These are phyloP conservation scores for Philhelius pedissequus DNA, from an alignment of 2,888 invertebrate genomes.

Conservation along the genomic window DNA sequence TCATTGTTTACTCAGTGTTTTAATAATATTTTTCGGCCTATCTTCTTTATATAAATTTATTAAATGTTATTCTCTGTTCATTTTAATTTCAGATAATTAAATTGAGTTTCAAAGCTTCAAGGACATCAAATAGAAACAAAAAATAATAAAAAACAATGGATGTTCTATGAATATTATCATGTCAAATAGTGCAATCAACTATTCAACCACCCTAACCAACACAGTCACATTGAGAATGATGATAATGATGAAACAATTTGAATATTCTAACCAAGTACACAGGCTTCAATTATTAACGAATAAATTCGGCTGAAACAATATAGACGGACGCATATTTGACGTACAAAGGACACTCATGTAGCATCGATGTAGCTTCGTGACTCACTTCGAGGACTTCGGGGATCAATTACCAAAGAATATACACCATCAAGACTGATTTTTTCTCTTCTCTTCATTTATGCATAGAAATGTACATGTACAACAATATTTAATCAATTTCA, in stretches of 20 bases:
- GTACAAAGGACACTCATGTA: background rate
- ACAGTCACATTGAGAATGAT: conserved; percentile 26
- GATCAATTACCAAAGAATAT: conserved; percentile 62
- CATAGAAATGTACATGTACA: background rate
- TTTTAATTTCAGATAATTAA: conserved; percentile 6
- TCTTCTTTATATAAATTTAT: background rate
- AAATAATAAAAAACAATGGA: background rate
- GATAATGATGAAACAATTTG: conserved; percentile 26
- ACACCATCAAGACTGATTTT: conserved; percentile 64
- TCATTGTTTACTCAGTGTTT: no score
- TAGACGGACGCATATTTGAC: background rate
- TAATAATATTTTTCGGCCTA: no score
- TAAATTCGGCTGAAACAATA: conserved; percentile 43
- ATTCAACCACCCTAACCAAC: conserved; percentile 1
- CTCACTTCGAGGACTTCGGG: conserved; percentile 57
- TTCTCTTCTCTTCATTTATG: conserved; percentile 13
- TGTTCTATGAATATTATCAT: conserved; percentile 29
- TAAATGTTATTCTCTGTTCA: background rate
- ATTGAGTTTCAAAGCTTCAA: background rate
- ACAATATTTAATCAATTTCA: conserved; percentile 28
- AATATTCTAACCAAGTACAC: conserved; percentile 41
- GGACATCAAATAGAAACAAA: background rate
- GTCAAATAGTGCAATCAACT: conserved; percentile 41
- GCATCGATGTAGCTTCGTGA: conserved; percentile 29
- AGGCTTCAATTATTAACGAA: conserved; percentile 44